A percentile compares a stretch with the other conserved stretches of the same genome.
Evolutionary conservation across 23 tunicate genomes (phyloP).

Genomic region (Trididemnum nubilum): DNA sequence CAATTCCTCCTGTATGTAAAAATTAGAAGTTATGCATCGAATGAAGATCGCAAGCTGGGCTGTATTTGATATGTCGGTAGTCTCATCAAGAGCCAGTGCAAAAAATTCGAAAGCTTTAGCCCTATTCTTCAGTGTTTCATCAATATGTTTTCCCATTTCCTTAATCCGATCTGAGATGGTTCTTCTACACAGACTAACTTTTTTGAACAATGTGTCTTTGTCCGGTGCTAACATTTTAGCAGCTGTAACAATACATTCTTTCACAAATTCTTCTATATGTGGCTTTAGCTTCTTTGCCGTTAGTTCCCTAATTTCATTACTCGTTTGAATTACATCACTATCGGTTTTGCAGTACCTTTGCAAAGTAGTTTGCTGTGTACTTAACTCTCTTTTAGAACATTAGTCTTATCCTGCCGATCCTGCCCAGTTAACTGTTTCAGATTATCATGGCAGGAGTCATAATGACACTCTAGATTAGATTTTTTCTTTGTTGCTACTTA

Average conservation of each 20-base stretch:
- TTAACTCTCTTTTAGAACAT: conserved; percentile 28
- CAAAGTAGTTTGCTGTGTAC: conserved; percentile 50
- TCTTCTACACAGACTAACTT: conserved; percentile 63
- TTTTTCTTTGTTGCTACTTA: conserved; percentile 50
- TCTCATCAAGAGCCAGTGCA: conserved; percentile 55
- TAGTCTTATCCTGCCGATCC: conserved; percentile 42
- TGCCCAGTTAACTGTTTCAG: conserved; percentile 40
- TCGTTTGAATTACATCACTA: conserved; percentile 35
- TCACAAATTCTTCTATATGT: conserved; percentile 45
- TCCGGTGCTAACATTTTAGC: conserved; percentile 52
- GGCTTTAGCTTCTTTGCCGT: conserved; percentile 64
- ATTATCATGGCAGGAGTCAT: conserved; percentile 41
- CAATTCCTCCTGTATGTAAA: conserved; percentile 52
- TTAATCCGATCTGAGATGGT: conserved; percentile 66
- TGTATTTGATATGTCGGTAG: conserved; percentile 51
- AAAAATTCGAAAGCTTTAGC: conserved; percentile 39
- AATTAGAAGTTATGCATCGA: conserved; percentile 54
- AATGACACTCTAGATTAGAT: conserved; percentile 32
- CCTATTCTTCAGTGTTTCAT: conserved; percentile 48
- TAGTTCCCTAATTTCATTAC: conserved; percentile 45
- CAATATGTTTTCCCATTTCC: conserved; percentile 76
- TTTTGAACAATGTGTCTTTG: conserved; percentile 51
- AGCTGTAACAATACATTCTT: conserved; percentile 47
- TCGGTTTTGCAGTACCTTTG: conserved; percentile 41
- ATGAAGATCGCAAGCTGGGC: conserved; percentile 62